Evolutionary conservation across 2,888 invertebrate species (phyloP).

Genomic region (Eumacrocentrus americanus): DNA sequence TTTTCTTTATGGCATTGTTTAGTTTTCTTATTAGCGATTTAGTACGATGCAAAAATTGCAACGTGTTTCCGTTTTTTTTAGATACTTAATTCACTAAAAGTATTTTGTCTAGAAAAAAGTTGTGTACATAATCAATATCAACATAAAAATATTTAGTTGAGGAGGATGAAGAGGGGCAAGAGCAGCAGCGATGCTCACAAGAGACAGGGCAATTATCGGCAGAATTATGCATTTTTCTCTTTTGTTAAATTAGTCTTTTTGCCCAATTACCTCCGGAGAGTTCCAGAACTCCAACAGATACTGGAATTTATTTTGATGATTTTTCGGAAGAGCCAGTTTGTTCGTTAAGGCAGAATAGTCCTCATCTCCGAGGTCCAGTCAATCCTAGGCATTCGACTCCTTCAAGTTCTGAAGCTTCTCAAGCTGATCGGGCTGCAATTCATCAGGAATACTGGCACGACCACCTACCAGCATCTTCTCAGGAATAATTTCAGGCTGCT

Average conservation of each 20-base stretch:
- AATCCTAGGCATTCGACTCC: constrained; percentile 85
- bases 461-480: constrained; percentile 71
- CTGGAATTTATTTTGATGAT: constrained; percentile 57
- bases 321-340: constrained; percentile 57
- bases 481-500: constrained; percentile 49
- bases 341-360: constrained; percentile 51
- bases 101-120: constrained; percentile 50
- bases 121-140: constrained; percentile 45
- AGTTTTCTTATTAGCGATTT: constrained; percentile 29
- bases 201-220: constrained; percentile 25
- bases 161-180: constrained; percentile 18
- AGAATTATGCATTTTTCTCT: constrained; percentile 18
- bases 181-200: constrained; percentile 14
- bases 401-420: constrained; percentile 87
- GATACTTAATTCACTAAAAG: constrained; percentile 41
- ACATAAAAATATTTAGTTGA: constrained; percentile 47
- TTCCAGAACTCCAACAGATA: constrained; percentile 58
- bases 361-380: constrained; percentile 56
- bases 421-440: constrained; percentile 86
- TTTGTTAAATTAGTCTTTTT: constrained; percentile 35
- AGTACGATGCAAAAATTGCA: constrained; percentile 55
- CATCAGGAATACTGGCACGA: constrained; percentile 85
- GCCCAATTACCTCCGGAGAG: constrained; percentile 52
- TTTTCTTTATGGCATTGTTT: constrained; percentile 41
- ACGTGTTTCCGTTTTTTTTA: constrained; percentile 37